Evolutionary conservation across 2,888 invertebrate species (phyloP), one percentile per base, ranked within the genome.

Genomic region (Leptinotarsa peninsularis): DNA sequence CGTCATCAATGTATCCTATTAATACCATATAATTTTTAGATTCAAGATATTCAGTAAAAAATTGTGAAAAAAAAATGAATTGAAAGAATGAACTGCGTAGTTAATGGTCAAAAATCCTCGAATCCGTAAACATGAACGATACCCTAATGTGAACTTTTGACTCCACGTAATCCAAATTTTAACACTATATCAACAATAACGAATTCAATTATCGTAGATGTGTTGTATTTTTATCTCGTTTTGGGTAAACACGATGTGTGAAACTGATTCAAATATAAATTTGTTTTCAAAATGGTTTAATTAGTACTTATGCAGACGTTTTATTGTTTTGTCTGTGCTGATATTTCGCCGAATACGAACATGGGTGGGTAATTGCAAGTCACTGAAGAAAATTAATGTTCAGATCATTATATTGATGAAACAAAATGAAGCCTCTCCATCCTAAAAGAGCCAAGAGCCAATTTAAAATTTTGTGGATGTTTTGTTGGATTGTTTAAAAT

Each of bases 161-260:
- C 63, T 33, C 14, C n/a, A 33, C 27, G n/a, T 43, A 63, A 63
- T 63, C 63, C 58, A 58, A 63, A 63, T 43, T 63, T 63, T 63
- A 33, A 27, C 63, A 63, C 63, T 43, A 17, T 63, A 63, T 33
- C 63, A 63, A 43, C 13, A 27, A n/a, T 33, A 63, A 33, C 43
- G n/a, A 58, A 58, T 58, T 58, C 23, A 58, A 63, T 43, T 63
- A 63, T 33, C 17, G 14, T 63, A 63, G 63, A 63, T 63, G 17
- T 43, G 63, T 63, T 43, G 33, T 18, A 63, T 63, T 63, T 63
- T 63, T 63, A 63, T 63, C 63, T n/a, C 43, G 18, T n/a, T 63
- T 33, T 33, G n/a, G 33, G 18, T 63, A 63, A 63, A 63, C 63
- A 63, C 15, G 27, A 43, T 63, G 63, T 63, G 63, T 63, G 63